Percentiles rank a stretch among this genome's conserved stretches.
Conservation (phyloP, 1,140 invertebrate species). For the Pseudomyrmex sp. region DNA sequence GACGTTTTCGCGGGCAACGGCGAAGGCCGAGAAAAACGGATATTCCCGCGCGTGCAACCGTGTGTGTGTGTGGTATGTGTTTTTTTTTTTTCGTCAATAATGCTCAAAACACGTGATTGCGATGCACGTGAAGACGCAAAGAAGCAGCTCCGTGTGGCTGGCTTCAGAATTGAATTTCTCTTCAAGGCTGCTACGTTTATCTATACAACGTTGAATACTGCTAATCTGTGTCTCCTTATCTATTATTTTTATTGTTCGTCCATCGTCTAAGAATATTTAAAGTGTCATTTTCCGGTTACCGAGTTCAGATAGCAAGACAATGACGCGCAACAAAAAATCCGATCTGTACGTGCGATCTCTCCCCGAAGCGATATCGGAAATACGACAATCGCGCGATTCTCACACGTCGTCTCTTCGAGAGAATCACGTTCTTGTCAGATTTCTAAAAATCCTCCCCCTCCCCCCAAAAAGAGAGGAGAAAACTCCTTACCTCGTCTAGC, state of each 20-base stretch:
- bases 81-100: slow-evolving; percentile 40
- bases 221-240: neutral
- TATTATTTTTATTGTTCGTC: too few relatives aligned
- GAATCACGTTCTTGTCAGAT: neutral
- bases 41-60: slow-evolving; percentile 35
- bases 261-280: too few relatives aligned
- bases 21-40: slow-evolving; percentile 33
- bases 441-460: too few relatives aligned
- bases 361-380: neutral
- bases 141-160: neutral
- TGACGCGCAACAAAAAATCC: too few relatives aligned
- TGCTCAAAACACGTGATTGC: slow-evolving; percentile 18
- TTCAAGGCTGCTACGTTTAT: neutral
- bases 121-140: slow-evolving; percentile 31
- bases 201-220: neutral
- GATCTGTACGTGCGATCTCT: too few relatives aligned
- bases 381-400: neutral
- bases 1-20: slow-evolving; percentile 18
- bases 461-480: neutral
- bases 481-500: slow-evolving; percentile 9
- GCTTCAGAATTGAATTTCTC: too few relatives aligned
- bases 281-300: too few relatives aligned
- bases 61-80: neutral
- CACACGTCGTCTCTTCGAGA: neutral
- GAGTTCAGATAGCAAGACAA: too few relatives aligned